Percentiles rank a stretch among this genome's conserved stretches.
Conservation (phyloP, 2,888 invertebrate species). For the Morpho achilles region DNA sequence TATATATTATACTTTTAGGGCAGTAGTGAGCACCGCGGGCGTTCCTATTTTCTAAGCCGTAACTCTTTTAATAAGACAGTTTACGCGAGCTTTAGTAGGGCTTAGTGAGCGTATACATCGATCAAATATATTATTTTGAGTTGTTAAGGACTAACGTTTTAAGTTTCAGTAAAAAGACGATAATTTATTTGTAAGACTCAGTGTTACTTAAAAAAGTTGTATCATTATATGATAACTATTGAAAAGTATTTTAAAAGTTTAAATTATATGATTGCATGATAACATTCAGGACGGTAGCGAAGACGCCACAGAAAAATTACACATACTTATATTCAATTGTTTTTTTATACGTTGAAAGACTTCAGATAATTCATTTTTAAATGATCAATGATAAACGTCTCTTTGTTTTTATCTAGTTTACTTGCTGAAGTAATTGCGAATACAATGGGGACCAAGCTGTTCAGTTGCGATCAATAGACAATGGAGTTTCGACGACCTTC, state of each 20-base stretch:
- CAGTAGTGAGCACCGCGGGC: constrained; percentile 61
- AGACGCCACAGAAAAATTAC: constrained; percentile 21
- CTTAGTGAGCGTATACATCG: constrained; percentile 58
- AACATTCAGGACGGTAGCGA: constrained; percentile 20
- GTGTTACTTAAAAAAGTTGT: no score
- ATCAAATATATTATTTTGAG: constrained; percentile 67
- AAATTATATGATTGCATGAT: constrained; percentile 33
- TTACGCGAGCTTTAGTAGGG: constrained; percentile 61
- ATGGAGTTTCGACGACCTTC: constrained; percentile 19
- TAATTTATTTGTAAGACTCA: constrained; percentile 27
- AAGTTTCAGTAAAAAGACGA: constrained; percentile 50
- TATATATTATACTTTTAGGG: constrained; percentile 61
- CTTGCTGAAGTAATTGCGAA: constrained; percentile 31
- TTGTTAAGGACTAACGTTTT: constrained; percentile 56
- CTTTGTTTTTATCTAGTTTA: constrained; percentile 42
- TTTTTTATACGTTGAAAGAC: constrained; percentile 35
- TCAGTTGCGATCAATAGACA: constrained; percentile 22
- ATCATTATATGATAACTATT: constrained; percentile 2
- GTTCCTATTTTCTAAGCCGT: constrained; percentile 63
- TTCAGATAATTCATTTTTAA: constrained; percentile 52
- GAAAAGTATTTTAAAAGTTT: constrained; percentile 26
- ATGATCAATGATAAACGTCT: constrained; percentile 47
- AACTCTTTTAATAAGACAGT: constrained; percentile 71
- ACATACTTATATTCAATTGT: constrained; percentile 16
- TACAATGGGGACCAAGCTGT: constrained; percentile 22